Evolutionary conservation across 1,140 invertebrate species (phyloP).

Genomic region (Achatina immaculata): DNA sequence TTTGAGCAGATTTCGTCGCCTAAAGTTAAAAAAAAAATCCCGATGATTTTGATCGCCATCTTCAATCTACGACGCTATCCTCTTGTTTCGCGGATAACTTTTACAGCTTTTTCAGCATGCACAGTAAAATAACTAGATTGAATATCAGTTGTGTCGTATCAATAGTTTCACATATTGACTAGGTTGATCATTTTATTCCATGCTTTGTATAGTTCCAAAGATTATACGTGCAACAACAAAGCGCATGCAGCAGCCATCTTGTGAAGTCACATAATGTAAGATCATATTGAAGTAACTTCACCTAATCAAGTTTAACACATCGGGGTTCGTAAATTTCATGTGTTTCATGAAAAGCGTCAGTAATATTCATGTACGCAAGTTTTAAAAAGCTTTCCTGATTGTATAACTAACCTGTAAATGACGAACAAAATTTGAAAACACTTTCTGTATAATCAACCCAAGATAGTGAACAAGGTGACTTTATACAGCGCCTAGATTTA

Average conservation of each 20-base stretch:
- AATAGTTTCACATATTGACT: neutral
- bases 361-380: neutral
- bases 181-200: neutral
- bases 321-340: neutral
- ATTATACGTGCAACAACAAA: neutral
- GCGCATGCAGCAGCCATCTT: conserved; percentile 11
- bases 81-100: neutral
- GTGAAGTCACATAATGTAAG: neutral
- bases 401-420: neutral
- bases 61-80: neutral
- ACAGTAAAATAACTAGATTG: neutral
- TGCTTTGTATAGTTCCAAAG: neutral
- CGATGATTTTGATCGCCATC: neutral
- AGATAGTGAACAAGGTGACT: too few relatives aligned
- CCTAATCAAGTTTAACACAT: too few relatives aligned
- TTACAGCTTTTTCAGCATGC: neutral
- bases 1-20: neutral
- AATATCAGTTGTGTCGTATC: neutral
- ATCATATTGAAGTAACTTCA: neutral
- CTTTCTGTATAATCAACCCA: neutral
- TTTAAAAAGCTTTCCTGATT: neutral
- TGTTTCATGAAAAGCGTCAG: neutral
- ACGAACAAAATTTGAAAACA: neutral
- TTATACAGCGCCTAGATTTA: too few relatives aligned
- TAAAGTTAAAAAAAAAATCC: neutral